Conservation (phyloP, 2,888 invertebrate genomes). For the Invenusta paracnida region DNA sequence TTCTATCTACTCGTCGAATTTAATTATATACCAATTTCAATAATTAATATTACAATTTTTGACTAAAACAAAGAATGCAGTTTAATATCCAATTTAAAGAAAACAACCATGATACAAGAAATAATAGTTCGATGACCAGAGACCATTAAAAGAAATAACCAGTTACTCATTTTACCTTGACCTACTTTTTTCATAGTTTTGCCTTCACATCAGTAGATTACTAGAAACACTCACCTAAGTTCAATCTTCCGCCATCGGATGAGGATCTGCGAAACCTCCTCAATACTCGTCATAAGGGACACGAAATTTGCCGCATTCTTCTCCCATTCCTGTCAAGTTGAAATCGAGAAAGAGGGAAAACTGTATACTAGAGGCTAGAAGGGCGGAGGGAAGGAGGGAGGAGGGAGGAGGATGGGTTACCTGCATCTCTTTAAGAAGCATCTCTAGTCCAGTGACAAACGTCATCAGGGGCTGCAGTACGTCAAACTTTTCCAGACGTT, state of each 20-base stretch:
- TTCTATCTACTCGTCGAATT: too few relatives aligned
- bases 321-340: constrained; percentile 90
- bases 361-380: too few relatives aligned
- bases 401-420: too few relatives aligned
- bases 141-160: too few relatives aligned
- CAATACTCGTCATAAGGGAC: constrained; percentile 72
- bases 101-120: too few relatives aligned
- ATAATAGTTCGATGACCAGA: constrained; percentile 33
- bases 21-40: too few relatives aligned
- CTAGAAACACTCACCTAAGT: constrained; percentile 63
- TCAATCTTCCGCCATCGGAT: constrained; percentile 86
- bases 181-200: too few relatives aligned
- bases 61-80: too few relatives aligned
- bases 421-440: constrained; percentile 71
- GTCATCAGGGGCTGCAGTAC: constrained; percentile 71
- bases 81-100: too few relatives aligned
- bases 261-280: constrained; percentile 73
- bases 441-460: constrained; percentile 81
- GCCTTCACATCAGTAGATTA: constrained; percentile 48
- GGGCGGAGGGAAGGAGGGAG: too few relatives aligned
- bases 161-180: too few relatives aligned
- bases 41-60: too few relatives aligned
- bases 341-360: constrained; percentile 41
- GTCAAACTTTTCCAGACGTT: neutral
- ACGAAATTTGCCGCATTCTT: constrained; percentile 80